Evolutionary conservation across 1,140 invertebrate species (phyloP).

Genomic region (Melitaea cinxia): DNA sequence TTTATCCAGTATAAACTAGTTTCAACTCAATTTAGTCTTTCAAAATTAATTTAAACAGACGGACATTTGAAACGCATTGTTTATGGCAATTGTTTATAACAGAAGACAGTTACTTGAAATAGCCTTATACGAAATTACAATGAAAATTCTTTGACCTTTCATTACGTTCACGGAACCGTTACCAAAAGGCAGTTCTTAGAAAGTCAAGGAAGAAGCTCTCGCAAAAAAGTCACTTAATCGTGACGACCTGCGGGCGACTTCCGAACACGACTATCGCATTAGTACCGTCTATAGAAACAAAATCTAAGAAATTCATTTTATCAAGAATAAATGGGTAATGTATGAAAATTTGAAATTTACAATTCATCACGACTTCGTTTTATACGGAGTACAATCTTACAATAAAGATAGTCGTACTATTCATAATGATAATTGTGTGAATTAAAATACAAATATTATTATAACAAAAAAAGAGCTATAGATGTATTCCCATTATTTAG

Average conservation of each 20-base stretch:
- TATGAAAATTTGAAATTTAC: slow-evolving; percentile 8
- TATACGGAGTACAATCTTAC: background rate
- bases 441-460: too few species aligned
- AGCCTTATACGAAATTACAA: slow-evolving; percentile 5
- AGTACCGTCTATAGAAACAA: slow-evolving; percentile 48
- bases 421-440: too few species aligned
- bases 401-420: background rate
- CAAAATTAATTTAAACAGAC: background rate
- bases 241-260: slow-evolving; percentile 62
- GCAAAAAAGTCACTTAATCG: slow-evolving; percentile 59
- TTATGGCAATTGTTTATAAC: background rate
- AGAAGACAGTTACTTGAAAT: slow-evolving; percentile 7
- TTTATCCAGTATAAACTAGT: background rate
- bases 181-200: slow-evolving; percentile 41
- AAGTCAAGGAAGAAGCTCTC: slow-evolving; percentile 45
- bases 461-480: too few species aligned
- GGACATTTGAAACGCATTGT: background rate
- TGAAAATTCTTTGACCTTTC: slow-evolving; percentile 11
- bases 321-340: slow-evolving; percentile 3
- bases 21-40: background rate
- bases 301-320: slow-evolving; percentile 30
- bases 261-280: slow-evolving; percentile 67
- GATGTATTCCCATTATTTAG: too few species aligned
- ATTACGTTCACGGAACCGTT: slow-evolving; percentile 11
- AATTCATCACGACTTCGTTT: slow-evolving; percentile 4